phyloP scores from a whole-genome alignment of 2,113 vertebrate genomes.

The Erythrocebus patas region DNA sequence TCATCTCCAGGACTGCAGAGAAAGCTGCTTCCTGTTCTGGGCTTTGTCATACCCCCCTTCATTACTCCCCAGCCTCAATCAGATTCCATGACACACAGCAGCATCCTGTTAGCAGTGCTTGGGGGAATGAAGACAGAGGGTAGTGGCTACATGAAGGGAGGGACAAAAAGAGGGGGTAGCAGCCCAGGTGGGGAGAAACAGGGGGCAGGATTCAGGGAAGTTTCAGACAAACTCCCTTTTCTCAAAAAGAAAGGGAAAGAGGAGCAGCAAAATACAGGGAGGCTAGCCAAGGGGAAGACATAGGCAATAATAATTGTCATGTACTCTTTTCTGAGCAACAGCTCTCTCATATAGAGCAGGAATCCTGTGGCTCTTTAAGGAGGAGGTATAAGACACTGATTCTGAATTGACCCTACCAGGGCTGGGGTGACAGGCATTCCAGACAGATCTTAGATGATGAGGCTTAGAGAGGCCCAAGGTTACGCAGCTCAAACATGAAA shows the following conservation, averaged over 20 bases:
- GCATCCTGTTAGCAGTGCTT: background rate
- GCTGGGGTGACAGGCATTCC: background rate
- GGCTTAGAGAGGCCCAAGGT: background rate
- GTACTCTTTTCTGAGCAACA: background rate
- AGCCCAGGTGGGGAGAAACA: background rate
- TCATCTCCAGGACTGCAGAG: accelerated
- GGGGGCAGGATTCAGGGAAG: background rate
- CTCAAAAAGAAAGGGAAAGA: background rate
- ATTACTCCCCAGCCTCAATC: background rate
- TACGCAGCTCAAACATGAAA: accelerated
- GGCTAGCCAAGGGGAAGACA: background rate
- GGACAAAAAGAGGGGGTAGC: background rate
- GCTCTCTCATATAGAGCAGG: background rate
- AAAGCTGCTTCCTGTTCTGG: background rate
- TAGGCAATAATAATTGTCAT: too few relatives aligned
- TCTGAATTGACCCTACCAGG: background rate
- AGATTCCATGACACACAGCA: background rate
- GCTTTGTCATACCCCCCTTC: background rate
- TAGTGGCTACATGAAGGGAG: accelerated
- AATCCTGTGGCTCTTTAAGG: background rate
- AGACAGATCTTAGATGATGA: background rate
- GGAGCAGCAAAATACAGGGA: background rate
- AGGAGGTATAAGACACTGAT: background rate
- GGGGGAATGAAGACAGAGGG: background rate
- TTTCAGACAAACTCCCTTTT: background rate